Conservation (phyloP, 2,888 invertebrate species). For the Caenorhabditis sp. region DNA sequence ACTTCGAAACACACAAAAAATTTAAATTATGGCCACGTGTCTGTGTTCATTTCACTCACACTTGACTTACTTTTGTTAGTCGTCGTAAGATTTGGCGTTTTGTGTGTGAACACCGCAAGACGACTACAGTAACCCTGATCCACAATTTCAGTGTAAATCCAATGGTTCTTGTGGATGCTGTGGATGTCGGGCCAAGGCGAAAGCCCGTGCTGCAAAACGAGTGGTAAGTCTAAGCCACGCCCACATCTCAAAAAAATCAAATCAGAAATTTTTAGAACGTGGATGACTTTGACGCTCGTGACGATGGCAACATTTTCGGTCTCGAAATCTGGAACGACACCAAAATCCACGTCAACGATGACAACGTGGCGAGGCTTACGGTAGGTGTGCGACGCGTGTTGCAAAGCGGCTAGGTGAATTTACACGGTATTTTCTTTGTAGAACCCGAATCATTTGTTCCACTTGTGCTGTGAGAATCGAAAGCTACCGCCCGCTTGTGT, state of each 20-base stretch:
- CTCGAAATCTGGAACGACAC: conserved; percentile 51
- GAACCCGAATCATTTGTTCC: conserved; percentile 54
- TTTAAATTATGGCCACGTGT: too few species aligned
- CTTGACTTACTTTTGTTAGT: too few species aligned
- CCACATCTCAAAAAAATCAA: background rate
- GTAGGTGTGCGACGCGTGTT: conserved; percentile 3
- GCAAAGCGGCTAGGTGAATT: background rate
- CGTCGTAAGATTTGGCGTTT: too few species aligned
- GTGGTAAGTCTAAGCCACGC: conserved; percentile 3
- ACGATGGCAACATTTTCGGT: conserved; percentile 53
- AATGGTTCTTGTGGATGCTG: conserved; percentile 53
- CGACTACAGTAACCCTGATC: too few species aligned
- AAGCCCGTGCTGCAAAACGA: conserved; percentile 40
- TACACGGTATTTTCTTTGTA: too few species aligned
- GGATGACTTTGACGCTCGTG: conserved; percentile 25
- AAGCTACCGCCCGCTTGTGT: conserved; percentile 45
- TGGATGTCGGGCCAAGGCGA: conserved; percentile 45
- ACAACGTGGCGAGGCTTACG: conserved; percentile 26
- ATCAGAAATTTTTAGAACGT: conserved; percentile 4
- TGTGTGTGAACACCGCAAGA: too few species aligned
- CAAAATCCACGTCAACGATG: conserved; percentile 17
- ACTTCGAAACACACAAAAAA: too few species aligned
- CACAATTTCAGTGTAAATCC: conserved; percentile 42
- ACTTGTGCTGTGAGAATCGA: conserved; percentile 51
- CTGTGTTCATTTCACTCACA: too few species aligned